Base-by-base conservation (phyloP, 2,113 vertebrate genomes). In the Azemiops feae region DNA sequence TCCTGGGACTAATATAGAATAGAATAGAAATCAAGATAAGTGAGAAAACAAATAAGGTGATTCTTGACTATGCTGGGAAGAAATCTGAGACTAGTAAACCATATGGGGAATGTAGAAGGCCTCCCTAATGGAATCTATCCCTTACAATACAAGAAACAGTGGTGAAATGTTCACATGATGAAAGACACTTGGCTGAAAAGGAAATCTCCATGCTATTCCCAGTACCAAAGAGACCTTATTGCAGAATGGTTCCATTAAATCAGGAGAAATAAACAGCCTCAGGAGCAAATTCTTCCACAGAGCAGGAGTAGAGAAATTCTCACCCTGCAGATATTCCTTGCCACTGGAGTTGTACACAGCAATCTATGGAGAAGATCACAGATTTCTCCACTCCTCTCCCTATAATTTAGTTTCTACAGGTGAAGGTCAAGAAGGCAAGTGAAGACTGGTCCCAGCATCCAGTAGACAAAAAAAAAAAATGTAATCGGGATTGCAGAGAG, bases 21-120 rank as follows among this genome's bases (percentile, higher is more conserved):
- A 50, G 54, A 58, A n/a, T 60, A 60, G 86, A 92, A 92, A 87
- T 92, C 91, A 87, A 92, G 50, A 92, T 92, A 92, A 87, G 60
- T n/a, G 91, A 86, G 54, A n/a, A 64, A 87, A 47, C 60, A 87
- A 81, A 60, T 58, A 87, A 45, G 43, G 53, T 50, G 14, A 4
- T 23, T n/a, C 39, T 92, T 90, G 55, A 45, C 27, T 34, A 7
- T n/a, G 16, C 43, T 45, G 4, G 16, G 50, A 39, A 90, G 34
- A 81, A 81, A n/a, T 81, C 8, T 4, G 23, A 50, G 88, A 12
- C 4, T n/a, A 50, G 23, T 4, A 34, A 39, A 12, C 20, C 43
- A 39, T 16, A 43, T 18, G 34, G 74, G 30, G 23, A 57, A 91
- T 91, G 74, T 25, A 57, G 90, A 47, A 81, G 74, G 55, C 23